Conservation (phyloP, 2,888 invertebrate genomes). For the Eulithis prunata region DNA sequence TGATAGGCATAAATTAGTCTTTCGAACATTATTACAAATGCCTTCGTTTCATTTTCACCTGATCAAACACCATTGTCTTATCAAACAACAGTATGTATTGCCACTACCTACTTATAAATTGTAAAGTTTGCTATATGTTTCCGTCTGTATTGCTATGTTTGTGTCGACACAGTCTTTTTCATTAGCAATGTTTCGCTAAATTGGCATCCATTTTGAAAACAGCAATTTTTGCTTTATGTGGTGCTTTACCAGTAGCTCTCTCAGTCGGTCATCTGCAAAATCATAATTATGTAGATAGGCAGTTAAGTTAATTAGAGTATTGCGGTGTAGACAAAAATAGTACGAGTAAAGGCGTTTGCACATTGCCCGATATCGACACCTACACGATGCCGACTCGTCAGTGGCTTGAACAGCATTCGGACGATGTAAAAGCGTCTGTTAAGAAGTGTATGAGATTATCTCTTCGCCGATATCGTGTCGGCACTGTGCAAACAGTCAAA, state of each 20-base stretch:
- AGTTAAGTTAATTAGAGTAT: too few relatives aligned
- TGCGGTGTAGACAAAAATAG: too few relatives aligned
- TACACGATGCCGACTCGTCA: too few relatives aligned
- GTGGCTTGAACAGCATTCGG: too few relatives aligned
- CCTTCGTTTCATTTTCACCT: constrained; percentile 37
- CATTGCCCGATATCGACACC: too few relatives aligned
- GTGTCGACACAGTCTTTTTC: neutral
- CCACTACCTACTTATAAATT: neutral
- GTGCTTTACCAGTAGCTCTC: neutral
- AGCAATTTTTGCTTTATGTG: neutral
- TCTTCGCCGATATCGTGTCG: too few relatives aligned
- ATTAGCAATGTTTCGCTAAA: neutral
- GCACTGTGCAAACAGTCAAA: too few relatives aligned
- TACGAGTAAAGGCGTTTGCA: too few relatives aligned
- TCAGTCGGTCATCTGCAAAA: too few relatives aligned
- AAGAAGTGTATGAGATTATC: too few relatives aligned
- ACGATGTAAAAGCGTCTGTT: too few relatives aligned
- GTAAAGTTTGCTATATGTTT: constrained; percentile 7
- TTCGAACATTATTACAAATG: constrained; percentile 27
- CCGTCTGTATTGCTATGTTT: constrained; percentile 5
- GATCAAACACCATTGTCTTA: constrained; percentile 43
- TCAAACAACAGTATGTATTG: constrained; percentile 13
- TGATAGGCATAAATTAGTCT: constrained; percentile 20
- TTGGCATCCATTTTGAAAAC: constrained; percentile 6
- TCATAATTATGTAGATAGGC: too few relatives aligned